Percentiles rank a stretch among this genome's conserved stretches.
phyloP scores from a whole-genome alignment of 2,797 vertebrate genomes.

The Hybognathus amarus region DNA sequence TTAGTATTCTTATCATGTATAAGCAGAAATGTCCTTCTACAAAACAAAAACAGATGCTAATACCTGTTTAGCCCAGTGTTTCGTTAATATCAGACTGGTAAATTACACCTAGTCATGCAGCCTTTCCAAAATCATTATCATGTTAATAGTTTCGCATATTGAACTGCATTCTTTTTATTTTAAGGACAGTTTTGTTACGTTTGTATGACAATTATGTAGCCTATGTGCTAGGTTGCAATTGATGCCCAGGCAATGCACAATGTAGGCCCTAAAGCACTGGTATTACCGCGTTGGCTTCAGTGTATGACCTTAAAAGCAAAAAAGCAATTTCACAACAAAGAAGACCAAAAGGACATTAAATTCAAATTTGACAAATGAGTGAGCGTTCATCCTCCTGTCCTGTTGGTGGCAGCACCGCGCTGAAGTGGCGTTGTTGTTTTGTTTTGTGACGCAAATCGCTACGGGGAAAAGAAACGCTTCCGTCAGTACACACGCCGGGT shows the following conservation, averaged over 20 bases:
- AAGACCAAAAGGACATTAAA: not conserved
- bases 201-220: not conserved
- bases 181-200: not conserved
- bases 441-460: not conserved
- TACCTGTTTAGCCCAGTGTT: not conserved
- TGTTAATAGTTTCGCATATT: not conserved
- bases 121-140: not conserved
- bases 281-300: not conserved
- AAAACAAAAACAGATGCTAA: not conserved
- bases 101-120: not conserved
- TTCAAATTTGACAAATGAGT: not conserved
- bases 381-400: not conserved
- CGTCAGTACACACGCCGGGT: constrained; percentile 59
- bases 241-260: not conserved
- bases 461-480: constrained; percentile 22
- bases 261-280: not conserved
- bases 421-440: not conserved
- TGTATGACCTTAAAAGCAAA: not conserved
- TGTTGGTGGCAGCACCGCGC: constrained; percentile 38
- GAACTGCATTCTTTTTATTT: not conserved
- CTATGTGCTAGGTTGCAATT: not conserved
- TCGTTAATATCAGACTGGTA: no score
- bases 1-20: not conserved
- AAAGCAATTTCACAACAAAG: not conserved
- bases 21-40: not conserved